These are phyloP conservation scores for Amphiprion percula DNA, from an alignment of 2,113 vertebrate genomes.

Conservation along the genomic window DNA sequence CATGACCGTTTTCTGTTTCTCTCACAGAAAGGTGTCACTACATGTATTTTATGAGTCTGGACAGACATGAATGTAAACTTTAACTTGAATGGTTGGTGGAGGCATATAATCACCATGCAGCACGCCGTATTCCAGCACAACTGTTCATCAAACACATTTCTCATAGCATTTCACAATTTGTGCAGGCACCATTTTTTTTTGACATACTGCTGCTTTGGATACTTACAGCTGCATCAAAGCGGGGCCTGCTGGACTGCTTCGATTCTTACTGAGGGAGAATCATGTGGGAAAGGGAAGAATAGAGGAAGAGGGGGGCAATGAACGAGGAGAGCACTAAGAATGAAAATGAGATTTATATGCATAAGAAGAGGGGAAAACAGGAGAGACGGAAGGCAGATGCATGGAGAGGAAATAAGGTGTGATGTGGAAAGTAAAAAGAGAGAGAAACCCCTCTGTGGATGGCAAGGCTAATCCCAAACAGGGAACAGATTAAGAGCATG, in stretches of 20 bases:
- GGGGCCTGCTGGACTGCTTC: constrained; percentile 16
- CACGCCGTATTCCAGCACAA: background rate
- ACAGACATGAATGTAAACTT: too few relatives aligned
- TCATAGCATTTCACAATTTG: constrained; percentile 26
- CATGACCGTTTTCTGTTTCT: too few relatives aligned
- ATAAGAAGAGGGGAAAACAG: constrained; percentile 1
- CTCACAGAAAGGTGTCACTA: too few relatives aligned
- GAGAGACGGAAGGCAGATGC: background rate
- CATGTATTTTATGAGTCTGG: too few relatives aligned
- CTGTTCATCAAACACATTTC: constrained; percentile 6
- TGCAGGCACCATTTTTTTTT: background rate
- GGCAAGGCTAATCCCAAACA: constrained; percentile 63
- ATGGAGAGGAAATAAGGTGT: background rate
- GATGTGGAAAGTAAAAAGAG: background rate
- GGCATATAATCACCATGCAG: too few relatives aligned
- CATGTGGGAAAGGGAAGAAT: constrained; percentile 6
- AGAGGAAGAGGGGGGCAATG: background rate
- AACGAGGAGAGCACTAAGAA: constrained; percentile 10
- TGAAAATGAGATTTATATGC: constrained; percentile 28
- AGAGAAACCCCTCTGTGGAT: constrained; percentile 43
- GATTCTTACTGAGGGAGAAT: constrained; percentile 44
- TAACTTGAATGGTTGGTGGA: too few relatives aligned
- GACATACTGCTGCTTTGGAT: constrained; percentile 18
- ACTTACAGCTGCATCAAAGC: constrained; percentile 24
- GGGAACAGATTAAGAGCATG: constrained; percentile 66